Base-by-base conservation (phyloP, 2,888 invertebrate genomes). In the Tetragonula carbonaria region DNA sequence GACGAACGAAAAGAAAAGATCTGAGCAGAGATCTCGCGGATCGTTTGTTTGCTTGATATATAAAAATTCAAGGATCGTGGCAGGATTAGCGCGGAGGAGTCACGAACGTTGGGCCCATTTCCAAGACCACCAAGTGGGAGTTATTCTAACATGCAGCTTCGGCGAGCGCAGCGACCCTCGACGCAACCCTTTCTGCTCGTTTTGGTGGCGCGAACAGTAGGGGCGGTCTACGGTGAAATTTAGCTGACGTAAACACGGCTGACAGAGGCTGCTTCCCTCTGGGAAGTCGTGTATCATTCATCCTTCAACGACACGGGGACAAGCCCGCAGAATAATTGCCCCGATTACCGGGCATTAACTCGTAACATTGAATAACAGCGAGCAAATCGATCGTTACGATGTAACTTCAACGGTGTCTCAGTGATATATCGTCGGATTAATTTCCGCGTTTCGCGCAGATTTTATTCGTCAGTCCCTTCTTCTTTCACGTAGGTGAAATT, bases 231-330 rank as follows among this genome's bases (percentile, higher is more conserved):
- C 74, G 65, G 74, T 82, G 85, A 87, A 89, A 89, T 89, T 89
- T 87, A 80, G 85, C 86, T 84, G 74, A 83, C 80, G 84, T 86
- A 87, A 89, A 72, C 88, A 78, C 86, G 80, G 28, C 80, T 79
- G 85, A 85, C 88, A 63, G 77, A 59, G 72, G 53, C 66, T 74
- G 57, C 28, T 84, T 80, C 55, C 63, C 59, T 63, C 59, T 63
- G 38, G 21, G 70, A 82, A 45, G 62, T 5, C 70, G 73, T 33
- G 33, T 63, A 62, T 55, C 57, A 70, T 72, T 78, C 65, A 85
- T 85, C 79, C 79, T 81, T 70, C 66, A 65, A 65, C 78, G 67
- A 70, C 78, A 62, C 70, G 65, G 59, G 59, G 78, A 88, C 86
- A 76, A 74, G 77, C 55, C 68, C 71, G 76, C 71, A 33, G 87